Base-by-base conservation (phyloP, 2,888 invertebrate genomes). In the Abrostola tripartita region DNA sequence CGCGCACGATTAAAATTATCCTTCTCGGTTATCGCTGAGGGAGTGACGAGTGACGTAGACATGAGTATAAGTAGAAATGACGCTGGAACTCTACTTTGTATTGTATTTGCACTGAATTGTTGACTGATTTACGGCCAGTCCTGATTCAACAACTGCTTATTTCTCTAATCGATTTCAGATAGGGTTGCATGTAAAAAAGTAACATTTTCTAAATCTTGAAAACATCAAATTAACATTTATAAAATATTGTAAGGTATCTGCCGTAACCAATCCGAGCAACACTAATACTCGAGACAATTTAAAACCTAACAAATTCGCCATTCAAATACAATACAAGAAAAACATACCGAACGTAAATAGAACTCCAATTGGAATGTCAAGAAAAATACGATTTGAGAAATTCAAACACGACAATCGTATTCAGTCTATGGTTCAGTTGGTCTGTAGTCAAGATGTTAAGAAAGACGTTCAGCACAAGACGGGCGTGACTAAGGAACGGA, bases 1-100 rank as follows among this genome's bases (percentile, higher is more conserved):
- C 91, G 92, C 92, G 92, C 88, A 87, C 92, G 91, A 93, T 93
- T 93, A 92, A 93, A 94, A 94, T 93, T 92, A 93, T 93, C 93
- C 93, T 88, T 86, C 89, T 88, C 89, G 84, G 85, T 93, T 92
- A 94, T 92, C 89, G 91, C 85, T 84, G 82, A 86, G 90, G 89
- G 89, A 91, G 85, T 90, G 90, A 90, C 88, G 90, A 88, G 81
- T 68, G 81, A 58, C 52, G 73, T 69, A 86, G 87, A 82, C 42
- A 42, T 75, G 65, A 12, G 52, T 62, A 83, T 54, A 52, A 41
- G 50, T 77, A 85, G 87, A 88, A 36, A 51, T 69, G 73, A 52
- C 70, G 61, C 44, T 37, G 6, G 8, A 37, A 52, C 7, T 37
- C 14, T 40, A 61, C 61, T 65, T 73, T 81, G 81, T 59, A 58